Percentiles rank a stretch among this genome's conserved stretches.
Evolutionary conservation across 2,888 invertebrate genomes (phyloP).

Genomic region (Dexiosoma caninum): DNA sequence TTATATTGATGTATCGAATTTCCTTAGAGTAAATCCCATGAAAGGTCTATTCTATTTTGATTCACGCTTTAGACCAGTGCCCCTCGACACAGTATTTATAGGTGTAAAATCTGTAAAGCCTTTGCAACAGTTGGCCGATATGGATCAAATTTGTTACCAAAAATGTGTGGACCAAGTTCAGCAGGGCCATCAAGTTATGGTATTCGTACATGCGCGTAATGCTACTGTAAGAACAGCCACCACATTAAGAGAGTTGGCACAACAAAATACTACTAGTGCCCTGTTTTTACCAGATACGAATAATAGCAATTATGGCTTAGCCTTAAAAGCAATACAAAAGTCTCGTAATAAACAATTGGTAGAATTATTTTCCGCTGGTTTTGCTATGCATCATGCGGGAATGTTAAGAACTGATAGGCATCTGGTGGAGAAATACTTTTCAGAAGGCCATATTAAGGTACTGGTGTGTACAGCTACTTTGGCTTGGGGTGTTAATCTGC

Average conservation of each 20-base stretch:
- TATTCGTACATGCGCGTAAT: slow-evolving; percentile 98
- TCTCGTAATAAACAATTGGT: slow-evolving; percentile 89
- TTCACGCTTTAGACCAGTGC: slow-evolving; percentile 95
- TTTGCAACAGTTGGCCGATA: slow-evolving; percentile 83
- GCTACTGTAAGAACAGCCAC: slow-evolving; percentile 94
- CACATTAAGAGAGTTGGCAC: slow-evolving; percentile 88
- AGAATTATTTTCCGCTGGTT: slow-evolving; percentile 90
- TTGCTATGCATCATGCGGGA: slow-evolving; percentile 98
- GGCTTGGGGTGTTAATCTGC: slow-evolving; percentile 99
- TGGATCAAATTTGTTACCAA: slow-evolving; percentile 96
- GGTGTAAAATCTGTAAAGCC: slow-evolving; percentile 86
- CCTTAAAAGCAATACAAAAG: slow-evolving; percentile 84
- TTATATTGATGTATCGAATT: slow-evolving; percentile 96
- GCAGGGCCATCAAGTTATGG: slow-evolving; percentile 96
- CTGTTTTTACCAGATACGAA: slow-evolving; percentile 83
- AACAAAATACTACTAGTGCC: slow-evolving; percentile 84
- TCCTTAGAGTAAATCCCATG: slow-evolving; percentile 94
- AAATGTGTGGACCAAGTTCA: slow-evolving; percentile 91
- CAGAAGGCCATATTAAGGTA: slow-evolving; percentile 91
- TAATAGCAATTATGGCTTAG: slow-evolving; percentile 82
- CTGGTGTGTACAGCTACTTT: slow-evolving; percentile 98
- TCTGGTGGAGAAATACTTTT: slow-evolving; percentile 93
- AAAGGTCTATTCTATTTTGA: slow-evolving; percentile 96
- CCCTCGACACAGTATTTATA: slow-evolving; percentile 93
- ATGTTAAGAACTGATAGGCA: slow-evolving; percentile 92